phyloP scores from a whole-genome alignment of 2,113 vertebrate species.

The Python bivittatus region DNA sequence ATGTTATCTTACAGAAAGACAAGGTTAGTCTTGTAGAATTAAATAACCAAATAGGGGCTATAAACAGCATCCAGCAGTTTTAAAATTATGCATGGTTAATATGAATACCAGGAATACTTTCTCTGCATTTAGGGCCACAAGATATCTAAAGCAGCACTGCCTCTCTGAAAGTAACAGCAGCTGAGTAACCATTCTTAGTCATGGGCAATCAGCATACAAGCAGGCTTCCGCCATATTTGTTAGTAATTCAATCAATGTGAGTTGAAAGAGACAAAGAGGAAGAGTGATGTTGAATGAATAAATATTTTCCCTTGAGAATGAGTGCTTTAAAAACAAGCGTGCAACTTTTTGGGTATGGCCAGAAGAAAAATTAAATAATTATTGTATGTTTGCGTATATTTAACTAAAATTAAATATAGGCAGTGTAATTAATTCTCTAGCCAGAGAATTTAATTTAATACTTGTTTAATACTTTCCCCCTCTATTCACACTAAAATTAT shows the following conservation, averaged over 20 bases:
- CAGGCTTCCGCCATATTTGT: neutral
- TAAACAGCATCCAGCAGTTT: neutral
- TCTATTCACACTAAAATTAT: neutral
- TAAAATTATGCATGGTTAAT: neutral
- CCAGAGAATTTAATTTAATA: neutral
- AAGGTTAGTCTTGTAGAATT: slow-evolving; percentile 7
- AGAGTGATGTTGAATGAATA: neutral
- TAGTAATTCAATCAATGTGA: neutral
- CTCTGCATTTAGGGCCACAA: slow-evolving; percentile 32
- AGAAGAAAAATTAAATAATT: neutral
- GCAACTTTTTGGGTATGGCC: neutral
- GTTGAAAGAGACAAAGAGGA: neutral
- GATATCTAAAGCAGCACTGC: slow-evolving; percentile 24
- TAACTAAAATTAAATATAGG: neutral
- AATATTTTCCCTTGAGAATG: neutral
- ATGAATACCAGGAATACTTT: slow-evolving; percentile 1
- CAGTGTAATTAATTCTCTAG: neutral
- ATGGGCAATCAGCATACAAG: neutral
- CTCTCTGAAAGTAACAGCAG: neutral
- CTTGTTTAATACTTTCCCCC: neutral
- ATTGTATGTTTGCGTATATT: neutral
- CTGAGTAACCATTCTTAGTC: neutral
- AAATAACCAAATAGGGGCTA: neutral
- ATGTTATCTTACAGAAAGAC: slow-evolving; percentile 19
- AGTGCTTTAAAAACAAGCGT: neutral